Evolutionary conservation across 2,797 vertebrate genomes (phyloP), one percentile per base, ranked within the genome.

Genomic region (Sardinella longiceps): DNA sequence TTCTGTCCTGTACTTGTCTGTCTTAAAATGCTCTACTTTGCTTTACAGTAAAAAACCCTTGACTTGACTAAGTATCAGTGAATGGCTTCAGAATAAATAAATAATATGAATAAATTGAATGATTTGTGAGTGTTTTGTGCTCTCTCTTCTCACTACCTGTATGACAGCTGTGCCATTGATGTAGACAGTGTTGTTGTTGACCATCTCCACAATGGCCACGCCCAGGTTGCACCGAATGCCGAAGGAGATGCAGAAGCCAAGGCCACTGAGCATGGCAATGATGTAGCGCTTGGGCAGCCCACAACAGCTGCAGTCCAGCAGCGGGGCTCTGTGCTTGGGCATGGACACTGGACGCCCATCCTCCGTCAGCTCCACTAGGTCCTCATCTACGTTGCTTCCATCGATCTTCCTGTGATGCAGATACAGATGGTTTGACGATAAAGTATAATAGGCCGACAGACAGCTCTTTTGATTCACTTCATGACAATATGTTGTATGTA

Each of bases 161-260:
- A 98, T 92, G 90, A 98, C 96, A 0, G 96, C 94, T 70, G 97
- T 99, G 43, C 98, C 98, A 0, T 99, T 94, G 10, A 99, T 91
- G 14, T 98, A 99, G 51, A 98, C 88, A 0, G 98, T 99, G 94
- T 93, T 99, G 83, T 99, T 99, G 94, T 99, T 99, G 89, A 99
- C 98, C 98, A 99, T 99, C 93, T 99, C 97, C 87, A 99, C 98
- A 0, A 99, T 99, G 91, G 98, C 98, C 56, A 99, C 98, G 0
- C 98, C 98, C 37, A 99, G 96, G 90, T 99, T 99, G 90, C 98
- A 99, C 18, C 98, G 94, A 90, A 99, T 99, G 84, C 98, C 98
- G 0, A 99, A 99, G 50, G 98, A 99, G 92, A 99, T 99, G 95
- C 98, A 99, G 91, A 99, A 99, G 48, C 98, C 98, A 89, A 99